Percentiles rank a stretch among this genome's conserved stretches.
Evolutionary conservation across 2,113 vertebrate species (phyloP).

Genomic region (Ochotona curzoniae): DNA sequence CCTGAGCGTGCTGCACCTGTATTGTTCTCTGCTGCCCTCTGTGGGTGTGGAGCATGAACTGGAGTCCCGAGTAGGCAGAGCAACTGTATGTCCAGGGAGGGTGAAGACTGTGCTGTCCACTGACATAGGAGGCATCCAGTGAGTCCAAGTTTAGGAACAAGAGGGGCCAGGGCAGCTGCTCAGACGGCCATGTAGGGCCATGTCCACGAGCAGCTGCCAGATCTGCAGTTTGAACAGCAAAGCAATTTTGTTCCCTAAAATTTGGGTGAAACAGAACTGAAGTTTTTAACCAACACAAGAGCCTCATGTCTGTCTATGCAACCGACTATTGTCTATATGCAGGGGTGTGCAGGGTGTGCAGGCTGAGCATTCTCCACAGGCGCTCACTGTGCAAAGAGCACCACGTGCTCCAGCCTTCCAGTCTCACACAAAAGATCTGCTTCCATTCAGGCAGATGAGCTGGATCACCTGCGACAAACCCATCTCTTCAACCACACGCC

Average conservation of each 20-base stretch:
- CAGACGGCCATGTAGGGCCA: not conserved
- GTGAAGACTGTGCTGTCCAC: too few species aligned
- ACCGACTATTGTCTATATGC: not conserved
- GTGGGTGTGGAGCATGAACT: not conserved
- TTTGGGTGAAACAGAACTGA: not conserved
- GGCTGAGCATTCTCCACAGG: rapidly evolving
- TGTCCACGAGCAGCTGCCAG: not conserved
- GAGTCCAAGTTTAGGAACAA: not conserved
- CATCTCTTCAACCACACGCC: too few species aligned
- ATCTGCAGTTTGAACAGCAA: too few species aligned
- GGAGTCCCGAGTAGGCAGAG: not conserved
- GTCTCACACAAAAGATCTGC: too few species aligned
- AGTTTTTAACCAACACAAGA: not conserved
- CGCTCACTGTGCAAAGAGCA: rapidly evolving
- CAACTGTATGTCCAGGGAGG: rapidly evolving
- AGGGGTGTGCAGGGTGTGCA: not conserved
- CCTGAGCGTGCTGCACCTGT: not conserved
- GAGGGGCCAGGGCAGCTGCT: not conserved
- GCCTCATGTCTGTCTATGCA: not conserved
- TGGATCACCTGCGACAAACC: not conserved
- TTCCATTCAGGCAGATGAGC: rapidly evolving
- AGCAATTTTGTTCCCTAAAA: not conserved
- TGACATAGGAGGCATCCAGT: too few species aligned
- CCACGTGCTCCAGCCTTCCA: rapidly evolving
- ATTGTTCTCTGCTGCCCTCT: conserved; percentile 8